Conservation (phyloP, 2,113 vertebrate species). For the Erinaceus europaeus region DNA sequence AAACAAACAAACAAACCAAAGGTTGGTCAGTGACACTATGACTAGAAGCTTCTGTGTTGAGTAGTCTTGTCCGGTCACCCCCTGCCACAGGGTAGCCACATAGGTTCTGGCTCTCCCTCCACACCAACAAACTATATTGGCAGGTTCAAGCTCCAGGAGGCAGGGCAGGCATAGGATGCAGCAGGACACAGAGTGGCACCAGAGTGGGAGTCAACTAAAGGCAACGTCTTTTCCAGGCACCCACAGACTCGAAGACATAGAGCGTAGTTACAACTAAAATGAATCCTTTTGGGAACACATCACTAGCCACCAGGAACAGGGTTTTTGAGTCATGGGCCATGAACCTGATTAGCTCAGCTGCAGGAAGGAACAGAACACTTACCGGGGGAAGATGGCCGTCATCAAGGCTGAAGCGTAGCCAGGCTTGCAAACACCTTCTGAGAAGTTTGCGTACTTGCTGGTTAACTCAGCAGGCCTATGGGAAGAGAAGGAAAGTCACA, state of each 20-base stretch:
- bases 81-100: not conserved
- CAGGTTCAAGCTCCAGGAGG: not conserved
- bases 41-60: not conserved
- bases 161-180: accelerated
- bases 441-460: constrained; percentile 94
- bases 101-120: not conserved
- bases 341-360: not conserved
- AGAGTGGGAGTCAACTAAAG: not conserved
- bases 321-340: not conserved
- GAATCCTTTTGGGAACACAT: not conserved
- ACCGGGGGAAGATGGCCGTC: constrained; percentile 96
- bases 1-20: too few relatives aligned
- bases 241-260: not conserved
- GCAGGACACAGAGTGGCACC: not conserved
- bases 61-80: not conserved
- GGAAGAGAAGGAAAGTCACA: constrained; percentile 70
- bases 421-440: constrained; percentile 92
- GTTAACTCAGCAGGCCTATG: constrained; percentile 89
- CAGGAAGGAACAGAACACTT: constrained; percentile 72
- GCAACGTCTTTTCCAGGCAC: not conserved
- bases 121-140: not conserved
- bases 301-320: accelerated
- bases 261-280: not conserved
- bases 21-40: not conserved
- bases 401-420: constrained; percentile 95